phyloP scores from a whole-genome alignment of 2,888 invertebrate genomes.

The Acleris laterana region DNA sequence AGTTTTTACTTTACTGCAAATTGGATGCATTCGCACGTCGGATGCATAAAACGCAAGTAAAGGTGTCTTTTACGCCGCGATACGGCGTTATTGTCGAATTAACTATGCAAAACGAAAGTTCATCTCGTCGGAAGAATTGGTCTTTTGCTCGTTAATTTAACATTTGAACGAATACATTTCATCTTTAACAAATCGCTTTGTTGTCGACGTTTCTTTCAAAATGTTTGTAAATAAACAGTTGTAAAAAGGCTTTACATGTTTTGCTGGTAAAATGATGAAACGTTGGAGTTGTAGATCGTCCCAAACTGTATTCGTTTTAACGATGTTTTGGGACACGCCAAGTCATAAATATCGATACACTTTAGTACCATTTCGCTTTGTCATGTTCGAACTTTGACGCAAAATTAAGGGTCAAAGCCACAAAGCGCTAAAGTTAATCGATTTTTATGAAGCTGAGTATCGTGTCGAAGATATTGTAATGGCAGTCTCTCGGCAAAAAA shows the following conservation, averaged over 20 bases:
- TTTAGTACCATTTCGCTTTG: too few species aligned
- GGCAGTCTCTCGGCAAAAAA: too few species aligned
- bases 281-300: too few species aligned
- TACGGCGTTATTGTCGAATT: slow-evolving; percentile 33
- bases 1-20: slow-evolving; percentile 69
- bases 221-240: background rate
- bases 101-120: background rate
- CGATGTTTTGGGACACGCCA: too few species aligned
- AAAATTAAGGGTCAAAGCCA: too few species aligned
- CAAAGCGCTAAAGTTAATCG: too few species aligned
- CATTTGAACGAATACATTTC: background rate
- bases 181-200: slow-evolving; percentile 1
- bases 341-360: too few species aligned
- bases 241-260: background rate
- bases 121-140: slow-evolving; percentile 1
- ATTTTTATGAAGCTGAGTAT: too few species aligned
- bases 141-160: background rate
- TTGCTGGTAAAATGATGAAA: too few species aligned
- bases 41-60: slow-evolving; percentile 50
- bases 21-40: slow-evolving; percentile 70
- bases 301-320: too few species aligned
- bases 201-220: background rate
- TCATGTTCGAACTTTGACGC: too few species aligned
- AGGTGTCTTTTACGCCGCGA: slow-evolving; percentile 42
- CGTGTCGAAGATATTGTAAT: too few species aligned